Base-by-base conservation (phyloP, 2,888 invertebrate species). In the Athetis lepigone region DNA sequence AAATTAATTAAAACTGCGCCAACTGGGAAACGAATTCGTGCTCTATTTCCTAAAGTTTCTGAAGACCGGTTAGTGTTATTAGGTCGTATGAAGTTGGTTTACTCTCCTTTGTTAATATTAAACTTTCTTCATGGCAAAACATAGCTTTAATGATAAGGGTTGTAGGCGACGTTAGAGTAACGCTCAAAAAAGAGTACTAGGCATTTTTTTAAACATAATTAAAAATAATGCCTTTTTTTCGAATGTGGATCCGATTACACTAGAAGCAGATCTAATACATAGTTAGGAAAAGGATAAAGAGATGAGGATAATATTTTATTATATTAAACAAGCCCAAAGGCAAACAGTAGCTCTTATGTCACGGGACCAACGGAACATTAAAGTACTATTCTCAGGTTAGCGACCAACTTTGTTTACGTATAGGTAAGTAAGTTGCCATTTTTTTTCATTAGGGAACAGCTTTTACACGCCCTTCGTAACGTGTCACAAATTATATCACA, bases 401-500 rank as follows among this genome's bases (percentile, higher is more conserved):
- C 1, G 37, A n/a, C 19, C 16, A 23, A 7, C 21, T 11, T 5
- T 18, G 23, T 5, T 23, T 9, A 6, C n/a, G n/a, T 51, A 27
- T 40, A 33, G 8, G 6, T 13, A 50, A 2, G n/a, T 9, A 27
- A 36, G 13, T 52, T 25, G 11, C n/a, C 9, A 46, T 47, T 45
- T 61, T 54, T 57, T 54, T 57, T 39, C 23, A 70, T 70, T 52
- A 52, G 37, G 6, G 7, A 21, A 27, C 56, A 47, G 67, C 47
- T 47, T 71, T 82, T 76, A 66, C 66, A 47, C 71, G 72, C 70
- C 75, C 75, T 79, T 82, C 81, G 75, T 60, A 80, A 80, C 79
- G 81, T 78, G 86, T 87, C 84, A 86, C 82, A 85, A 74, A 77
- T 70, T 70, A 77, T 79, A 70, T 47, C 82, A 84, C 83, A 77